Evolutionary conservation across 30 jellyfish, hydroid and myxozoan species (phyloP), one percentile per base, ranked within the genome.

Genomic region (Rhopilema esculentum): DNA sequence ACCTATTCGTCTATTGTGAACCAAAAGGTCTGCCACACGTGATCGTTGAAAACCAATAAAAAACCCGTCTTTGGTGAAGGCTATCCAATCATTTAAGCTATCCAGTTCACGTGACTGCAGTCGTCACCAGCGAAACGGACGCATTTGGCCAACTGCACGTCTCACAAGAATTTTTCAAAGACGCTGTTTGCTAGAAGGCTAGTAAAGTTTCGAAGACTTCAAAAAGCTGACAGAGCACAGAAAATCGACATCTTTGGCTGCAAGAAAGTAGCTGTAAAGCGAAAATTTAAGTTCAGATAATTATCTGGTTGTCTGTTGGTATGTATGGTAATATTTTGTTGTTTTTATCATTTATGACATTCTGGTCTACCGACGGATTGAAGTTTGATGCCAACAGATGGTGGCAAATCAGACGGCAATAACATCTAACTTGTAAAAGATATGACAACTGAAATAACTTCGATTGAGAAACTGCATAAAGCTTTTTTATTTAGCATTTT

Each of bases 11-110:
- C 90, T 80, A 80, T 29, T 18, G 31, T 19, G 90, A 27, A 28
- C 90, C 24, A 65, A 66, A 64, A 23, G 82, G 90, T 80, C 90
- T 68, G 68, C 64, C 90, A 27, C 88, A 57, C 88, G 51, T 79
- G 88, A 79, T 64, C 33, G 9, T 6, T 1, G 29, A 16, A 7
- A 29, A 33, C 88, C 79, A 79, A 79, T 79, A 69, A 79, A 16
- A n/a, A 8, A 26, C 18, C 9, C 22, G 28, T 31, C 27, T 40
- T 62, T 52, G 17, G 48, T 63, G 70, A 18, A 18, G 9, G 32
- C 27, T 6, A 80, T 25, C 90, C 90, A 80, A 80, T 80, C 40
- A 27, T 19, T 2, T 1, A n/a, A 1, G 12, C 2, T n/a, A 12
- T 24, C 7, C 48, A 4, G 83, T 33, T 33, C 90, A 49, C 82